Base-by-base conservation (phyloP, 2,113 vertebrate genomes). In the Fulica atra region DNA sequence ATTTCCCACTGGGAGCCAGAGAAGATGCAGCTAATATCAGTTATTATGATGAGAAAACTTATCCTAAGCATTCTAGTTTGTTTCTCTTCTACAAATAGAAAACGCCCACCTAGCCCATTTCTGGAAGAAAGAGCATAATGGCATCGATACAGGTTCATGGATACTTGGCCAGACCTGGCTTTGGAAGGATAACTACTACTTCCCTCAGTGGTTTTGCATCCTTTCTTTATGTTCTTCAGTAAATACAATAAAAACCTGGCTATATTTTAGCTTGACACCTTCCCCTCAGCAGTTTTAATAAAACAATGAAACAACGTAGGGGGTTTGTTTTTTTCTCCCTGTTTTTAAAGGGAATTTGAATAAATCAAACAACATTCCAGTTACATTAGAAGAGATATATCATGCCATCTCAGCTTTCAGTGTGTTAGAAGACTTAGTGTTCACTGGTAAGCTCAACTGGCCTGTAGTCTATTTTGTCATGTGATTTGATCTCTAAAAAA, bases 401-500 rank as follows among this genome's bases (percentile, higher is more conserved):
- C 33, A 85, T 65, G 38, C 86, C 35, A 83, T 56, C 60, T 89
- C 80, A 86, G 17, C n/a, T 57, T 95, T 84, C 82, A 81, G 8
- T 16, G 87, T 44, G 51, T 87, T 25, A 2, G 44, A 96, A 83
- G 69, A 81, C 44, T 91, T 3, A 0, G 20, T 87, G 50, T 65
- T 59, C n/a, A 77, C 60, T 61, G 59, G 38, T n/a, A 56, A 66
- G 29, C 35, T 84, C 59, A 78, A 25, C 24, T 70, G 42, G 53
- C 68, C 64, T 56, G 7, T 68, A 76, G 57, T 59, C 59, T 86
- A 18, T 76, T 93, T 66, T 77, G 36, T 82, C 21, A 61, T 71
- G 81, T 69, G 77, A 86, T 81, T 92, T 95, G 53, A 79, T 84
- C 53, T 91, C 40, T 57, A 38, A 96, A 88, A 69, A 68, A 38